Evolutionary conservation across 1,140 invertebrate genomes (phyloP).

Genomic region (Pseudomyrmex sp.): DNA sequence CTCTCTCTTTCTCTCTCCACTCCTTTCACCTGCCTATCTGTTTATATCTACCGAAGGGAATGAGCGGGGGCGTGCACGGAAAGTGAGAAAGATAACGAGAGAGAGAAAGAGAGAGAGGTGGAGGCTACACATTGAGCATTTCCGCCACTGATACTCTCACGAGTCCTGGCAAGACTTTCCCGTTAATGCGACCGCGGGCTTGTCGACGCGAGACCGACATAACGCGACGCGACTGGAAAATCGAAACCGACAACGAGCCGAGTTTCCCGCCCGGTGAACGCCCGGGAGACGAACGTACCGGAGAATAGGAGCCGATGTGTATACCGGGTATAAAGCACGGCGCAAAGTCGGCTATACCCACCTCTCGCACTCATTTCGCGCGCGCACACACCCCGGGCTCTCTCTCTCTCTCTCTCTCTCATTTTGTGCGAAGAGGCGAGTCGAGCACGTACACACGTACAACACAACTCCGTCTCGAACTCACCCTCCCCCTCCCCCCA

Average conservation of each 20-base stretch:
- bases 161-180: conserved; percentile 42
- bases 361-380: conserved; percentile 50
- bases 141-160: conserved; percentile 48
- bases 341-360: conserved; percentile 42
- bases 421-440: neutral
- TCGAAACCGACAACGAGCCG: conserved; percentile 56
- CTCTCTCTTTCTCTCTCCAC: neutral
- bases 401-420: neutral
- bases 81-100: neutral
- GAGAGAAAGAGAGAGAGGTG: conserved; percentile 5
- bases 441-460: neutral
- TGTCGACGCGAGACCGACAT: conserved; percentile 49
- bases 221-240: conserved; percentile 65
- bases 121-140: conserved; percentile 14
- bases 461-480: conserved; percentile 5
- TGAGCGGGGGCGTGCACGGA: neutral
- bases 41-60: conserved; percentile 32
- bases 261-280: conserved; percentile 31
- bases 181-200: conserved; percentile 50
- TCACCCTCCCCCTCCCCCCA: too few relatives aligned
- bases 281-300: conserved; percentile 40
- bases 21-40: neutral
- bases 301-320: conserved; percentile 56
- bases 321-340: conserved; percentile 53
- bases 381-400: neutral